Evolutionary conservation across 1,140 invertebrate genomes (phyloP), one percentile per base, ranked within the genome.

Genomic region (Pinna nobilis): DNA sequence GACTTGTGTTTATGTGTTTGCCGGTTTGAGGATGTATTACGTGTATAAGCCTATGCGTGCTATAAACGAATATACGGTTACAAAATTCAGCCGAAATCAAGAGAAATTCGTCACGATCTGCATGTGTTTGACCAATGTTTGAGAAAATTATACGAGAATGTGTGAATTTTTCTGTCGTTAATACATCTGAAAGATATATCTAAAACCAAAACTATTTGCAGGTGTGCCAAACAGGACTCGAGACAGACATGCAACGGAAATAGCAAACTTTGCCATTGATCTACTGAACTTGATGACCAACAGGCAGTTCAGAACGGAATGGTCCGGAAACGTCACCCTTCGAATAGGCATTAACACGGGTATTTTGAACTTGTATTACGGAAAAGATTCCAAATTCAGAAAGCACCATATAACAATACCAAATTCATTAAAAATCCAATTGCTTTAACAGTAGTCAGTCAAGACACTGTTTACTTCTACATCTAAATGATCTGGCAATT

Each of bases 201-300:
- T 41, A 20, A 23, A 23, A 50, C 13, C 2, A 9, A 4, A 30
- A 9, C 2, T 47, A 9, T 65, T 25, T 64, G 5, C 88, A 51
- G 96, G 96, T 0, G 90, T 97, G 65, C 96, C 96, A 0, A 92
- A 93, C 2, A 91, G 93, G 80, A 93, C 93, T 82, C 91, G 91
- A 15, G 94, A 95, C 90, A 94, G 95, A 80, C 94, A 95, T 63
- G 77, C 74, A 0, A 61, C 71, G 28, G 81, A 83, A 59, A 81
- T 80, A 9, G 72, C 82, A 13, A 76, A 79, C 20, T 70, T 84
- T 18, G 74, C 80, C 6, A 35, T 84, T 23, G 74, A 72, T 5
- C 63, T 84, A 5, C 49, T 83, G 23, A 69, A 64, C 7, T 77
- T 77, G 30, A 65, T 83, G 20, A 60, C 53, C 7, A 67, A 66